Base-by-base conservation (phyloP, 1,140 invertebrate genomes). In the Meloidogyne chitwoodi region DNA sequence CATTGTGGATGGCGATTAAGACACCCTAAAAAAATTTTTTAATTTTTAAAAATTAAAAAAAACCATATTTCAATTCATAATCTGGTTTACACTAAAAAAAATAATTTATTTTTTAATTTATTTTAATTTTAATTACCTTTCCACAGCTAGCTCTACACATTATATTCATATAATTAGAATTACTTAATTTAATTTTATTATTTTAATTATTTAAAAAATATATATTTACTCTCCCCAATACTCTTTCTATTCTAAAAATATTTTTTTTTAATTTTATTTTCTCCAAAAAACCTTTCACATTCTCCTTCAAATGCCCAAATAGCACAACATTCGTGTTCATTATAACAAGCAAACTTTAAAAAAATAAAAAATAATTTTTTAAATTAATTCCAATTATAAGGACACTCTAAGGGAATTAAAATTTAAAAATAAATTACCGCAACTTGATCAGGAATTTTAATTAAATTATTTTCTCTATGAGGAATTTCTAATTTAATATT, bases 81-180 rank as follows among this genome's bases (percentile, higher is more conserved):
- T 80, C 67, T n/a, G 71, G 34, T 38, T 27, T 48, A 56, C 78
- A 79, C 24, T 31, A 16, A 26, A 68, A 61, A 14, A 66, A 68
- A 19, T 26, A n/a, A 41, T 22, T 10, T 74, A 34, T 8, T 24
- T 73, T 16, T 16, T 41, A 19, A 74, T 3, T 62, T 24, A 27
- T 38, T 34, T 69, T 44, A 38, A 29, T 44, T 31, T 22, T 11
- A 27, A 27, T 19, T 14, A 70, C 68, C 29, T 70, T 44, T 75
- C 79, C 66, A 74, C 78, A 80, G 27, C 78, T 81, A 34, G 79
- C 67, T 24, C 79, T 75, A 62, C 74, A 80, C 81, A 77, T 83
- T n/a, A 41, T 31, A 34, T 62, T 29, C 80, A 81, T 81, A 41
- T 83, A 81, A 6, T 26, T 24, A 27, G 38, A 27, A 68, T 81